Conservation (phyloP, 2,113 vertebrate species). For the Cariama cristata region DNA sequence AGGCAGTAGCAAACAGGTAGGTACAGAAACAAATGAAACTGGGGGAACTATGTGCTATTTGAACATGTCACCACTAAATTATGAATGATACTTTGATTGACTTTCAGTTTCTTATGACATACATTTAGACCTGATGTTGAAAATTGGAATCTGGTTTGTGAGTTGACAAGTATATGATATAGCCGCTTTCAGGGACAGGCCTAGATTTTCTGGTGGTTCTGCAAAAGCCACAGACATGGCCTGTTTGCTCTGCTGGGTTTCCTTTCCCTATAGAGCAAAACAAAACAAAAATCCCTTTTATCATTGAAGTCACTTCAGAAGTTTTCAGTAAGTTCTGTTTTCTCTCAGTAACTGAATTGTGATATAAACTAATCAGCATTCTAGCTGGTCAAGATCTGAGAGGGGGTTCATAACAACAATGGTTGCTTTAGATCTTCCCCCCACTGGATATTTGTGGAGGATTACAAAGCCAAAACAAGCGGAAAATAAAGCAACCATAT, state of each 20-base stretch:
- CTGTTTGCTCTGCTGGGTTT: background rate
- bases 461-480: constrained; percentile 36
- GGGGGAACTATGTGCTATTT: background rate
- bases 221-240: background rate
- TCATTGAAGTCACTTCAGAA: background rate
- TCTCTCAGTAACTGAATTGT: background rate
- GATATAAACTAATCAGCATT: background rate
- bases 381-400: background rate
- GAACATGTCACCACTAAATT: background rate
- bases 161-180: background rate
- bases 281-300: background rate
- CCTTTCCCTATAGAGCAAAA: background rate
- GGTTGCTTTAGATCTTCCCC: constrained; percentile 11
- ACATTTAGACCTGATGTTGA: background rate
- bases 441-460: background rate
- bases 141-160: background rate
- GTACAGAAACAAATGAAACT: background rate
- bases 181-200: background rate
- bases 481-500: constrained; percentile 28
- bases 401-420: constrained; percentile 27
- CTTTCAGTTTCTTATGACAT: background rate
- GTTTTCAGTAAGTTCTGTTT: background rate
- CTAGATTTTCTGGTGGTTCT: constrained; percentile 19
- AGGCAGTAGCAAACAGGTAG: constrained; percentile 14
- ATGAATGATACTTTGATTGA: background rate